These are phyloP conservation scores for Thryonomys swinderianus DNA, from an alignment of 2,113 vertebrate genomes.

Conservation along the genomic window DNA sequence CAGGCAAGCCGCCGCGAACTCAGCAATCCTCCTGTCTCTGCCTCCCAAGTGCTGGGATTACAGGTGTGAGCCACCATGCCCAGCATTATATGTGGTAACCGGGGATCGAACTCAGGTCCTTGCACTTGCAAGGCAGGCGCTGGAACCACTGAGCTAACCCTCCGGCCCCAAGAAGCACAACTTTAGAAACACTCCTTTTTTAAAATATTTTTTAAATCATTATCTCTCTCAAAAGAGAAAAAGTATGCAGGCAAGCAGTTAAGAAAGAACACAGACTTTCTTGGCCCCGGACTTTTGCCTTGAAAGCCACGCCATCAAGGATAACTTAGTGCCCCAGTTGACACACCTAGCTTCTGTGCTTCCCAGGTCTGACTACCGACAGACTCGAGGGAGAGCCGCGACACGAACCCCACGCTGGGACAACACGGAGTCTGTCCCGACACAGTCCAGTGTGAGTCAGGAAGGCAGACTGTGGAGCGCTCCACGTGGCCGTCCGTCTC, in stretches of 20 bases:
- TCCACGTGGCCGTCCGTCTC: not conserved
- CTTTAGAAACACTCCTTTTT: not conserved
- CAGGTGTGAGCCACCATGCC: too few species aligned
- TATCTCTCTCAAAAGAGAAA: not conserved
- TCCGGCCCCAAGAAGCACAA: too few species aligned
- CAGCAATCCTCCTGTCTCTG: too few species aligned
- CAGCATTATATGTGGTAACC: too few species aligned
- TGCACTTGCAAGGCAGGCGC: too few species aligned
- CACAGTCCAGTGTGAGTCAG: too few species aligned
- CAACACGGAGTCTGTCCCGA: not conserved
- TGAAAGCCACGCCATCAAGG: not conserved
- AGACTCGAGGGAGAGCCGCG: not conserved
- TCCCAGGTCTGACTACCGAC: not conserved
- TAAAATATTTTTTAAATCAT: not conserved
- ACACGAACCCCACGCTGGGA: not conserved
- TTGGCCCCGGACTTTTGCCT: not conserved
- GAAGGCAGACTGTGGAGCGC: too few species aligned
- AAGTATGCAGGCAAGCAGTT: not conserved
- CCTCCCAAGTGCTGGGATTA: too few species aligned
- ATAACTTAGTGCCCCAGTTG: too few species aligned
- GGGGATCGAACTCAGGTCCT: too few species aligned
- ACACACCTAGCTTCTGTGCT: not conserved
- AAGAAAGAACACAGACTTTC: not conserved
- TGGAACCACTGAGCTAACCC: too few species aligned
- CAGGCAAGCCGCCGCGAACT: too few species aligned